Evolutionary conservation across 2,113 vertebrate species (phyloP).

Genomic region (Rhinopomastus cyanomelas): DNA sequence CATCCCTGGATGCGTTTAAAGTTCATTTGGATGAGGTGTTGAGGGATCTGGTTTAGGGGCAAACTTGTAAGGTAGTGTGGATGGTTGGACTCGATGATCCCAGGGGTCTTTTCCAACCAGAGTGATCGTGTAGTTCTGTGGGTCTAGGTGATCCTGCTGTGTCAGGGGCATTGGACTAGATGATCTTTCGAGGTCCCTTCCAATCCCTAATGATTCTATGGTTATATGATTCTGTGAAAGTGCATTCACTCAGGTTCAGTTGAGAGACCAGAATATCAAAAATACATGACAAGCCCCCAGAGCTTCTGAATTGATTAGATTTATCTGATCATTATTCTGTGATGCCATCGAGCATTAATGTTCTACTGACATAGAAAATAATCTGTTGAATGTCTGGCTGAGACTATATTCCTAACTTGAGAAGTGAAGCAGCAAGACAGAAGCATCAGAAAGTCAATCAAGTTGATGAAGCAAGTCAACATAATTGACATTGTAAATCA

Average conservation of each 20-base stretch:
- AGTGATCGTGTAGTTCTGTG: no score
- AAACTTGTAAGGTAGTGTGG: no score
- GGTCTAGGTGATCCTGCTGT: no score
- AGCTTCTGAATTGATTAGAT: background rate
- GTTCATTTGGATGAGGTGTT: no score
- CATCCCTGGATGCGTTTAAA: no score
- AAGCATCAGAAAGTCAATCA: background rate
- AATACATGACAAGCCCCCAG: background rate
- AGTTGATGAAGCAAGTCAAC: fast-evolving
- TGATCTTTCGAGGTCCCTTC: no score
- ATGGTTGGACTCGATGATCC: no score
- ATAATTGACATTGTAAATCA: fast-evolving
- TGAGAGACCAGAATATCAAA: background rate
- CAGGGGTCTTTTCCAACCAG: no score
- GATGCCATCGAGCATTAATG: background rate
- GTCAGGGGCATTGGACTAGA: no score
- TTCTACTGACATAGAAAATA: background rate
- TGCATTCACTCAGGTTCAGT: background rate
- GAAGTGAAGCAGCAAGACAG: background rate
- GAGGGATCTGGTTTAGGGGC: no score
- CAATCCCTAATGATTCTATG: no score
- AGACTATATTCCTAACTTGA: background rate
- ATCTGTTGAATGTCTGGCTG: background rate
- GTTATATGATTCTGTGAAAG: no score
- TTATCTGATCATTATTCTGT: background rate